These are phyloP conservation scores for Perdita meconis DNA, from an alignment of 2,888 invertebrate species.

Conservation along the genomic window DNA sequence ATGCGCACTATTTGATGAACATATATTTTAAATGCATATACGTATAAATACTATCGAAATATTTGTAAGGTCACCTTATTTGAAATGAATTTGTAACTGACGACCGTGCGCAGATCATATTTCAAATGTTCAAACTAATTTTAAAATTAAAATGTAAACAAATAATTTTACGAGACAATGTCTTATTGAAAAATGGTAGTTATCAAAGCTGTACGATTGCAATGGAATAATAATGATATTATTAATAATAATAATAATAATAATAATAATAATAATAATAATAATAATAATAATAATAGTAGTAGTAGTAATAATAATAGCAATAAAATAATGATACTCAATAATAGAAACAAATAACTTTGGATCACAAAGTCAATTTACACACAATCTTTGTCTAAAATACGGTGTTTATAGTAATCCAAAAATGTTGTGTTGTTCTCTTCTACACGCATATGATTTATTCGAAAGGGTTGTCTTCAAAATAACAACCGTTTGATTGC, in stretches of 20 bases:
- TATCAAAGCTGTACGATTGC: conserved; percentile 40
- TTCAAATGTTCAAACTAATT: conserved; percentile 59
- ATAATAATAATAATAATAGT: conserved; percentile 15
- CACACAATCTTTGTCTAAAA: conserved; percentile 53
- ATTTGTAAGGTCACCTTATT: conserved; percentile 55
- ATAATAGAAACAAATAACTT: conserved; percentile 74
- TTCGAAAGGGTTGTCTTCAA: background rate
- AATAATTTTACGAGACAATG: conserved; percentile 40
- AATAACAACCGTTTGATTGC: too few relatives aligned
- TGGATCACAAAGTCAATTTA: conserved; percentile 72
- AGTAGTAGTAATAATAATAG: conserved; percentile 48
- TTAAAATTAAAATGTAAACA: conserved; percentile 59
- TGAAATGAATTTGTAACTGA: conserved; percentile 63
- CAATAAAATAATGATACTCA: too few relatives aligned
- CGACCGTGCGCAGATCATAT: conserved; percentile 52
- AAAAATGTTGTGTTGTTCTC: conserved; percentile 62
- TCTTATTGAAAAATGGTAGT: conserved; percentile 40
- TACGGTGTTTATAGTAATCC: conserved; percentile 57
- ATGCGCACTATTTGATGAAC: conserved; percentile 52
- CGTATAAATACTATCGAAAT: conserved; percentile 56
- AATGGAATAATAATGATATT: conserved; percentile 57
- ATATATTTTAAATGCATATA: conserved; percentile 55
- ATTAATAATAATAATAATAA: conserved; percentile 48
- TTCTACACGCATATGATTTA: conserved; percentile 41
- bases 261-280: conserved; percentile 48